Evolutionary conservation across 2,113 vertebrate species (phyloP).

Genomic region (Protobothrops mucrosquamatus): DNA sequence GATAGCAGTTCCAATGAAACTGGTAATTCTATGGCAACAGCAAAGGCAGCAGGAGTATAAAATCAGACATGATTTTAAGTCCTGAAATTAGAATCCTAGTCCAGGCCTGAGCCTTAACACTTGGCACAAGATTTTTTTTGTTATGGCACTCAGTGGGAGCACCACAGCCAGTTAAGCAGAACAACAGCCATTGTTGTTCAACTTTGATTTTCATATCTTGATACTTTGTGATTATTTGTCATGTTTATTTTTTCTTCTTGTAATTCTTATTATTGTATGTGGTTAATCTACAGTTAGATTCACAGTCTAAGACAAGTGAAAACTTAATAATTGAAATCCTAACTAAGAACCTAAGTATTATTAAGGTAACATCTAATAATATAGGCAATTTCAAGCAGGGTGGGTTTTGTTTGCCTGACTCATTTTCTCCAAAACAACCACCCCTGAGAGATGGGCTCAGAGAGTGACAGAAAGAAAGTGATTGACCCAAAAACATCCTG

Average conservation of each 20-base stretch:
- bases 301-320: not conserved
- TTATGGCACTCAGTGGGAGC: too few relatives aligned
- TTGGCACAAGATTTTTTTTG: too few relatives aligned
- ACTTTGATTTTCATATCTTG: too few relatives aligned
- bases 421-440: not conserved
- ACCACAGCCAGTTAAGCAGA: too few relatives aligned
- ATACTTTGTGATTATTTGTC: too few relatives aligned
- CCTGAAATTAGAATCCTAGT: not conserved
- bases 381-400: not conserved
- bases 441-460: not conserved
- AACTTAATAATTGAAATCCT: not conserved
- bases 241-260: too few relatives aligned
- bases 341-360: not conserved
- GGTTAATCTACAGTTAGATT: not conserved
- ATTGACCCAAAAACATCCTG: not conserved
- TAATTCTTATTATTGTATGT: not conserved
- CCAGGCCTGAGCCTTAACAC: not conserved
- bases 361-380: not conserved
- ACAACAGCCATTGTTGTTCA: too few relatives aligned
- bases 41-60: not conserved
- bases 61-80: not conserved
- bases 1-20: not conserved
- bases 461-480: not conserved
- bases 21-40: not conserved
- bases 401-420: not conserved